Evolutionary conservation across 2,113 vertebrate genomes (phyloP), one percentile per base, ranked within the genome.

Genomic region (Cyprinodon variegatus): DNA sequence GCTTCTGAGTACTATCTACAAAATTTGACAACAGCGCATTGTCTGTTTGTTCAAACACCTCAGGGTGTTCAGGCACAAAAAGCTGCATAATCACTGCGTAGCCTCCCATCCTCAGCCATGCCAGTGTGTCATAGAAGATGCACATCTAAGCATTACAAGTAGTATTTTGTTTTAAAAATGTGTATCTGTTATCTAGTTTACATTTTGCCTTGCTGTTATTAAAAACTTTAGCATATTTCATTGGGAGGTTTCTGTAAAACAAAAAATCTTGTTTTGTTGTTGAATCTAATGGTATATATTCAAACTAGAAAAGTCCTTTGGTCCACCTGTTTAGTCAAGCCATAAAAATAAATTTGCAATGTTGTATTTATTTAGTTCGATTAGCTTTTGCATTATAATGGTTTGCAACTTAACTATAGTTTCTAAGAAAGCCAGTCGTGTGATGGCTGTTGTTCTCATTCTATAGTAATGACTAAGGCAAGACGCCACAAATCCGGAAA

Each of bases 31-130:
- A 72, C 74, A 68, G 71, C 82, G 83, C 75, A 68, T 83, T 76
- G 74, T 84, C 83, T 85, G 68, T 73, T 87, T 89, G 82, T 87
- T 76, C 61, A 64, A 53, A 79, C 14, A 77, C 88, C 85, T 86
- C 64, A 4, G 88, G 87, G 71, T 84, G 77, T 83, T 90, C 60
- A 65, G 73, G 60, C 71, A 46, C 72, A 76, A 72, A 86, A 80
- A 61, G 81, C 81, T 79, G 78, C 76, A 72, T 68, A 36, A 73
- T 84, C 17, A 46, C 74, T 74, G 76, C 61, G 38, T 41, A 69
- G 67, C 73, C 71, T 85, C 57, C 70, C 76, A 70, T 81, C 70
- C 68, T 45, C 67, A 61, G n/a, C 64, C 53, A 3, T 70, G 66
- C 82, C 76, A 80, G 57, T 78, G 63, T 81, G 67, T 79, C 77